These are phyloP conservation scores for Ridgeia piscesae DNA, from an alignment of 1,140 invertebrate species.

Conservation along the genomic window DNA sequence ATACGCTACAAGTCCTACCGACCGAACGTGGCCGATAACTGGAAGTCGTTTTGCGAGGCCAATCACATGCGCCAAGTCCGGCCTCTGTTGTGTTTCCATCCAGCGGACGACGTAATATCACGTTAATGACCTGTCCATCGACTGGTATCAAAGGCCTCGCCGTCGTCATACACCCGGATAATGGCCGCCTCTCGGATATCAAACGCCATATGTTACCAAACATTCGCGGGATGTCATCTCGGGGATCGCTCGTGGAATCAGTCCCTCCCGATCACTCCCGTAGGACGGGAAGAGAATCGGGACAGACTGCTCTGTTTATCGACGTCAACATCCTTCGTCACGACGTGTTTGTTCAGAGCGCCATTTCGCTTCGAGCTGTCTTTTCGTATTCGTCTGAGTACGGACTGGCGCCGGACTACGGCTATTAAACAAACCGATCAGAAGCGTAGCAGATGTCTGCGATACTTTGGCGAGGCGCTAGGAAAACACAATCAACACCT, in stretches of 20 bases:
- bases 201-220: conserved; percentile 5
- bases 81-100: neutral
- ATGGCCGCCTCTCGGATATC: neutral
- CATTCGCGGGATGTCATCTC: neutral
- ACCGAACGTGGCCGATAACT: neutral
- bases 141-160: neutral
- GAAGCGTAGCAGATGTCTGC: neutral
- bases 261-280: neutral
- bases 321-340: neutral
- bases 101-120: neutral
- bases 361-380: neutral
- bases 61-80: neutral
- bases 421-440: neutral
- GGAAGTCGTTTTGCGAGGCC: neutral
- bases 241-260: neutral
- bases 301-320: neutral
- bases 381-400: neutral
- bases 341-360: neutral
- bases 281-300: neutral
- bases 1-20: neutral
- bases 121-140: neutral
- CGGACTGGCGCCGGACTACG: neutral
- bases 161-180: neutral
- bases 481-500: neutral
- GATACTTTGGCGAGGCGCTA: neutral